Base-by-base conservation (phyloP, 2,797 vertebrate genomes). In the Sarcoramphus papa region DNA sequence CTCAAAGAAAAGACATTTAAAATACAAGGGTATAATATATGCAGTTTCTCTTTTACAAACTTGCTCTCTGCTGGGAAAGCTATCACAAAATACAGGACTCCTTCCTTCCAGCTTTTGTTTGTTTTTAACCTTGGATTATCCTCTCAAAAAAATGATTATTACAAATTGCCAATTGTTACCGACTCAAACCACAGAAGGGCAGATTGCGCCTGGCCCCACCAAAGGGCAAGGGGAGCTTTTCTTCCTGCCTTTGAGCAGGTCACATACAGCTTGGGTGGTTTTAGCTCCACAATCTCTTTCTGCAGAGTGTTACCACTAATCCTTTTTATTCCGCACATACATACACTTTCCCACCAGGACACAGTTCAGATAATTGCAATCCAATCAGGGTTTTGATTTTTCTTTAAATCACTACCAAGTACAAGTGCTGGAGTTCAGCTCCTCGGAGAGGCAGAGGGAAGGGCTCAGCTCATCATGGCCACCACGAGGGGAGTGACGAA, bases 281-380 rank as follows among this genome's bases (percentile, higher is more conserved):
- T 85, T 13, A 90, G 48, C 54, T 63, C 53, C n/a, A 22, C 3
- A 7, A 64, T 60, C 53, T 54, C 48, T 24, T 88, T 35, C 72
- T 56, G n/a, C 31, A 45, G 56, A 80, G 48, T 18, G 22, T 53
- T 62, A 48, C 28, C 31, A 64, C 62, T 68, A 74, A 91, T 64
- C 67, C 54, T 37, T 73, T 65, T 85, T 33, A 90, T 64, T 75
- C 53, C 84, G 62, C 74, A 78, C 30, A 54, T 6, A 27, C 3
- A 30, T 43, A 35, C 59, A 20, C 78, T 50, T 91, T 57, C 54
- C 54, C 67, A 78, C 41, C 67, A 76, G 73, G 69, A 50, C 48
- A 67, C 13, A 54, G 57, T 30, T 60, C 91, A 87, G 84, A 65
- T 78, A 91, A 93, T 37, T 76, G 77, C 91, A 94, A 85, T 91